phyloP scores from a whole-genome alignment of 2,888 invertebrate species.

The Andrena bicolor region DNA sequence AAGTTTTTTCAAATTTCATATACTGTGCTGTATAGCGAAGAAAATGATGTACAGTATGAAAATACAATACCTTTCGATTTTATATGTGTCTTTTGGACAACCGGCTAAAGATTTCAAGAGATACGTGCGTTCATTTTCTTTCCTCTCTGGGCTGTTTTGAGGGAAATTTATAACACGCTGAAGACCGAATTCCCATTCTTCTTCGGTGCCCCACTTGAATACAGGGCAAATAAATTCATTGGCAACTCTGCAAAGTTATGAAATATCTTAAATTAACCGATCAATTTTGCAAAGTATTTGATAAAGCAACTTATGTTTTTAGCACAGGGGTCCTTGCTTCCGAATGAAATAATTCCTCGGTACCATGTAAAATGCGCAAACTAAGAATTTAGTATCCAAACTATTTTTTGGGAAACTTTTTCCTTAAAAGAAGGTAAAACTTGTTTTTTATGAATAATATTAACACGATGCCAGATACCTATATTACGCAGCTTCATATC shows the following conservation, averaged over 20 bases:
- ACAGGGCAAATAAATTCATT: slow-evolving; percentile 93
- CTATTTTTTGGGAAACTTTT: no score
- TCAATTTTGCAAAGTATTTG: background rate
- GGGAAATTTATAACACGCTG: slow-evolving; percentile 92
- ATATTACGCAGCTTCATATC: no score
- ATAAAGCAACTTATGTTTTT: background rate
- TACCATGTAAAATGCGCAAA: no score
- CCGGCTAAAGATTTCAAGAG: slow-evolving; percentile 92
- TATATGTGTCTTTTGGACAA: slow-evolving; percentile 90
- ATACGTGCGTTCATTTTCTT: slow-evolving; percentile 91
- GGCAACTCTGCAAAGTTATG: slow-evolving; percentile 87
- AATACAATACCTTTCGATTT: slow-evolving; percentile 87
- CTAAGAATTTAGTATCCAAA: no score
- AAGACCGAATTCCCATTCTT: slow-evolving; percentile 94
- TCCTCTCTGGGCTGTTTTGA: slow-evolving; percentile 86
- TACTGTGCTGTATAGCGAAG: no score
- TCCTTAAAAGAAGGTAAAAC: no score
- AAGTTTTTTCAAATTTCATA: no score
- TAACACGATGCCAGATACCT: no score
- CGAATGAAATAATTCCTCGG: no score
- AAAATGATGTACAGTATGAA: background rate
- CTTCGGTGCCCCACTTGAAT: slow-evolving; percentile 92
- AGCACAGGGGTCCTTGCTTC: no score
- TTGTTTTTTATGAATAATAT: no score
- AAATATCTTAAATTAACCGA: background rate